Conservation (phyloP, 2,888 invertebrate species). For the Noctua comes region DNA sequence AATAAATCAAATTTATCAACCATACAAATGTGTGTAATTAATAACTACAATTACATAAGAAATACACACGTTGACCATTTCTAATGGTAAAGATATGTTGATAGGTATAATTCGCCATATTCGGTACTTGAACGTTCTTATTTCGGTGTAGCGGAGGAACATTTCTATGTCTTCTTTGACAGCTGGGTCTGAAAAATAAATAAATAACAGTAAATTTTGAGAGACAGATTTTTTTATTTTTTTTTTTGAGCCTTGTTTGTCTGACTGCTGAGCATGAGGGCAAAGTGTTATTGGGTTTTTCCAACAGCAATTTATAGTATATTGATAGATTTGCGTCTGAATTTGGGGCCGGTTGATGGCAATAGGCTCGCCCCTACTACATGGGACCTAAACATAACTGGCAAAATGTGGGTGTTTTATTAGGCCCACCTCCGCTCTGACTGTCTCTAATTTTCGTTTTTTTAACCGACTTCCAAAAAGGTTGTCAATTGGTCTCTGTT, state of each 20-base stretch:
- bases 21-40: slow-evolving; percentile 84
- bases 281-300: neutral
- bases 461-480: too few species aligned
- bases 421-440: too few species aligned
- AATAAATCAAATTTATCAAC: too few species aligned
- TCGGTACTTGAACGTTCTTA: slow-evolving; percentile 78
- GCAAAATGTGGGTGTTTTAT: neutral
- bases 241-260: too few species aligned
- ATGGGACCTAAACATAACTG: neutral
- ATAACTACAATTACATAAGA: slow-evolving; percentile 84
- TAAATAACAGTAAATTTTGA: too few species aligned
- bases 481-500: too few species aligned
- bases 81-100: slow-evolving; percentile 78
- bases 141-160: slow-evolving; percentile 79
- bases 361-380: neutral
- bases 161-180: slow-evolving; percentile 75
- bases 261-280: neutral
- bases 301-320: too few species aligned
- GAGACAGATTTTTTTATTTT: too few species aligned
- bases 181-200: slow-evolving; percentile 73
- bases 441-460: too few species aligned
- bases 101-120: slow-evolving; percentile 84
- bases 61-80: slow-evolving; percentile 79
- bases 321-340: too few species aligned
- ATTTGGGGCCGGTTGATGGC: too few species aligned